phyloP scores from a whole-genome alignment of 2,888 invertebrate genomes.

The Crematogaster levior region DNA sequence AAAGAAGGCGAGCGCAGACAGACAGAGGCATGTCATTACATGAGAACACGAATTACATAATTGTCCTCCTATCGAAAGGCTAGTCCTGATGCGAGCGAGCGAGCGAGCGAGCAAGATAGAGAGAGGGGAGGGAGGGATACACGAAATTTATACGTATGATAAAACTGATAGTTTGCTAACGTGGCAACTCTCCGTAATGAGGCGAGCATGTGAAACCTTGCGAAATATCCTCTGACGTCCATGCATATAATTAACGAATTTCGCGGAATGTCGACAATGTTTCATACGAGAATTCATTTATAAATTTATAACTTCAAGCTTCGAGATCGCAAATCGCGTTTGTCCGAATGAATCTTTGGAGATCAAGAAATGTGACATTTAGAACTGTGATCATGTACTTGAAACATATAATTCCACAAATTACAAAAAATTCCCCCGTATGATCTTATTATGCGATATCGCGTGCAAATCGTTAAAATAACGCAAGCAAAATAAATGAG shows the following conservation, averaged over 20 bases:
- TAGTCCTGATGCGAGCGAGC: neutral
- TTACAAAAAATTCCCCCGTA: neutral
- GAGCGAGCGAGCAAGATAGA: neutral
- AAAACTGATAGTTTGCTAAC: slow-evolving; percentile 36
- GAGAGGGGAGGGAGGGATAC: neutral
- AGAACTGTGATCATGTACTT: neutral
- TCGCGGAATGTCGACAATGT: neutral
- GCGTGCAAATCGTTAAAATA: neutral
- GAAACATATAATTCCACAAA: neutral
- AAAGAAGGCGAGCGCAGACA: slow-evolving; percentile 1
- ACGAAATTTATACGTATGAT: slow-evolving; percentile 44
- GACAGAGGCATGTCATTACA: slow-evolving; percentile 26
- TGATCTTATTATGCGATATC: neutral
- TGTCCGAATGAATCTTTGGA: neutral
- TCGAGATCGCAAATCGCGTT: neutral
- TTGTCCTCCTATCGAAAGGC: slow-evolving; percentile 33
- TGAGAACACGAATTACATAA: slow-evolving; percentile 42
- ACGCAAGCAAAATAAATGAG: neutral
- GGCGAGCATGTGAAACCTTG: neutral
- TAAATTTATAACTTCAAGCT: neutral
- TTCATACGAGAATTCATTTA: neutral
- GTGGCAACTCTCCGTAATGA: neutral
- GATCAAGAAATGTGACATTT: neutral
- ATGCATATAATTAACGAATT: neutral
- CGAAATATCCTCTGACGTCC: slow-evolving; percentile 7